Conservation (phyloP, 1,140 invertebrate genomes). For the Leptinotarsa lineolata region DNA sequence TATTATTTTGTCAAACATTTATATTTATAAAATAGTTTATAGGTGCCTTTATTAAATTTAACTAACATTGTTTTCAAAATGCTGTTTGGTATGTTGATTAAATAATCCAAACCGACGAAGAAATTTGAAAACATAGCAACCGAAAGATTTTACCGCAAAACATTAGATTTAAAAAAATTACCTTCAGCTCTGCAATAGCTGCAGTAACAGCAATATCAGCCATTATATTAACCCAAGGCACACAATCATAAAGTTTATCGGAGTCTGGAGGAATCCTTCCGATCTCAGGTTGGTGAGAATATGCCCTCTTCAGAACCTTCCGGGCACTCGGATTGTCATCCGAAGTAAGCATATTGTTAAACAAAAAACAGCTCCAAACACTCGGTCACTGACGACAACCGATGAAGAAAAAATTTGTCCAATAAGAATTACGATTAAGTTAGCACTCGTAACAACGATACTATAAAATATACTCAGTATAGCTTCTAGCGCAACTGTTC, state of each 20-base stretch:
- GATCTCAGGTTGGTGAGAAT: conserved; percentile 44
- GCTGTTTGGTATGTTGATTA: too few species aligned
- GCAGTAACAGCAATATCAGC: conserved; percentile 52
- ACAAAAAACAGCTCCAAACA: conserved; percentile 6
- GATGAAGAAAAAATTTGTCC: conserved; percentile 3
- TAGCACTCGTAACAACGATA: not conserved
- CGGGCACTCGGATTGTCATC: conserved; percentile 43
- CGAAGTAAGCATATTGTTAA: conserved; percentile 44
- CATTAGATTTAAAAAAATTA: conserved; percentile 32
- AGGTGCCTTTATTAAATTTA: too few species aligned
- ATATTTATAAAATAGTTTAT: too few species aligned
- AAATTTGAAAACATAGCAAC: not conserved
- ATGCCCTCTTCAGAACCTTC: conserved; percentile 41
- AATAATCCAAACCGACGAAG: too few species aligned
- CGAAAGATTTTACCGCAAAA: not conserved
- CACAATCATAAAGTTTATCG: conserved; percentile 50
- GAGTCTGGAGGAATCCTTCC: conserved; percentile 49
- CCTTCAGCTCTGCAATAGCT: conserved; percentile 54
- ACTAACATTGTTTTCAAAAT: too few species aligned
- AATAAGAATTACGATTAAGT: not conserved
- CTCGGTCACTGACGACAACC: conserved; percentile 11
- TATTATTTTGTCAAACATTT: too few species aligned
- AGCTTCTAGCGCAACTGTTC: conserved; percentile 3
- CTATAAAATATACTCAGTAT: not conserved
- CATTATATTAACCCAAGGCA: conserved; percentile 54